Conservation (phyloP, 2,888 invertebrate species). For the Drymonia ruficornis region DNA sequence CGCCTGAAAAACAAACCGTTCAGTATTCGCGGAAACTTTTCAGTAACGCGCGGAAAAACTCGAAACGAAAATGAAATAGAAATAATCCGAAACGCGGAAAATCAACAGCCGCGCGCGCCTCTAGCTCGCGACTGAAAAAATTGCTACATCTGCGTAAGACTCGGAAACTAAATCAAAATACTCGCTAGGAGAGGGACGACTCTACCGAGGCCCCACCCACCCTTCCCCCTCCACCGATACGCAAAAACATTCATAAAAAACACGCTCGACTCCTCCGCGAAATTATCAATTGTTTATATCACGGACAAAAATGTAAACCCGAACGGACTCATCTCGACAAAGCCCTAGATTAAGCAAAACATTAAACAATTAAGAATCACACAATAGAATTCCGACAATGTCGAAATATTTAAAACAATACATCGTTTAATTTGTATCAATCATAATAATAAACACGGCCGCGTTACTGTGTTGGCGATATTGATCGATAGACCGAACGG, state of each 20-base stretch:
- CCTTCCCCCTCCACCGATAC: constrained; percentile 73
- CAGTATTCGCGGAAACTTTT: constrained; percentile 44
- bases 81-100: constrained; percentile 58
- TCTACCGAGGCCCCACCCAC: constrained; percentile 79
- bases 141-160: constrained; percentile 82
- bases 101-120: constrained; percentile 74
- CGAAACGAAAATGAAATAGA: constrained; percentile 48
- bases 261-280: constrained; percentile 74
- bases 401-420: constrained; percentile 78
- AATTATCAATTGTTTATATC: constrained; percentile 81
- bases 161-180: constrained; percentile 85
- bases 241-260: constrained; percentile 84
- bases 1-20: constrained; percentile 58
- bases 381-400: constrained; percentile 76
- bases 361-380: constrained; percentile 75
- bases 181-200: constrained; percentile 82
- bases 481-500: constrained; percentile 49
- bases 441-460: constrained; percentile 74
- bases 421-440: constrained; percentile 69
- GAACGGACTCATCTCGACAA: constrained; percentile 62
- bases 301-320: constrained; percentile 70
- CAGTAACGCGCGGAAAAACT: constrained; percentile 56
- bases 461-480: constrained; percentile 63
- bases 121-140: constrained; percentile 83
- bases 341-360: constrained; percentile 67